Evolutionary conservation across 1,140 invertebrate genomes (phyloP).

Genomic region (Bicyclus anynana): DNA sequence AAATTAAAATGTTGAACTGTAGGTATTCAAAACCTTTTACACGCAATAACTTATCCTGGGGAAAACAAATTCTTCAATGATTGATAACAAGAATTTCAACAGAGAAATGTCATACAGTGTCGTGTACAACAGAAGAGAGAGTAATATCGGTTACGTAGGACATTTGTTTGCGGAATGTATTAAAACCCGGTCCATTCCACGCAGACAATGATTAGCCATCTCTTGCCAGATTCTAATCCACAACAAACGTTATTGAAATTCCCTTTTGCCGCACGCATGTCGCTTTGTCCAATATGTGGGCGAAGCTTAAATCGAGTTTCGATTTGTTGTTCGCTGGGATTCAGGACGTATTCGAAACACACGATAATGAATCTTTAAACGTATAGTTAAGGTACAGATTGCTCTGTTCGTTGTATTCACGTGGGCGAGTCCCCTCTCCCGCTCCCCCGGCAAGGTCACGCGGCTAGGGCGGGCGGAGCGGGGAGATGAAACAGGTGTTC

Average conservation of each 20-base stretch:
- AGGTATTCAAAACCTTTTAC: no score
- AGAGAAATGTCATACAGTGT: no score
- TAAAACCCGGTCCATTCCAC: neutral
- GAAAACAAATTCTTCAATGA: no score
- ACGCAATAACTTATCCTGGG: no score
- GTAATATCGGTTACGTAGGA: no score
- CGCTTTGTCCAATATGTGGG: slow-evolving; percentile 9
- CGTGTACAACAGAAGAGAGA: no score
- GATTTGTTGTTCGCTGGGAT: slow-evolving; percentile 25
- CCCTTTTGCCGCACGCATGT: neutral
- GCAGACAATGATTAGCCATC: neutral
- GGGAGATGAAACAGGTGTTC: slow-evolving; percentile 40
- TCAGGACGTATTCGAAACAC: slow-evolving; percentile 6
- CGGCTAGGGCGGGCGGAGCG: slow-evolving; percentile 21
- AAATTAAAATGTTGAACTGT: no score
- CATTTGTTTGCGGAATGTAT: neutral
- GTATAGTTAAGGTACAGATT: slow-evolving; percentile 14
- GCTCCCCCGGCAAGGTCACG: slow-evolving; percentile 39
- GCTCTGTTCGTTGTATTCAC: neutral
- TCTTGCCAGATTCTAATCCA: neutral
- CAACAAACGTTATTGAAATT: neutral
- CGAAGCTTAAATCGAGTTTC: slow-evolving; percentile 23
- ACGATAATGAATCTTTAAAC: slow-evolving; percentile 12
- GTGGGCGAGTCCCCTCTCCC: slow-evolving; percentile 32
- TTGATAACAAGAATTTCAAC: no score